Evolutionary conservation across 2,113 vertebrate species (phyloP).

Genomic region (Gymnogyps californianus): DNA sequence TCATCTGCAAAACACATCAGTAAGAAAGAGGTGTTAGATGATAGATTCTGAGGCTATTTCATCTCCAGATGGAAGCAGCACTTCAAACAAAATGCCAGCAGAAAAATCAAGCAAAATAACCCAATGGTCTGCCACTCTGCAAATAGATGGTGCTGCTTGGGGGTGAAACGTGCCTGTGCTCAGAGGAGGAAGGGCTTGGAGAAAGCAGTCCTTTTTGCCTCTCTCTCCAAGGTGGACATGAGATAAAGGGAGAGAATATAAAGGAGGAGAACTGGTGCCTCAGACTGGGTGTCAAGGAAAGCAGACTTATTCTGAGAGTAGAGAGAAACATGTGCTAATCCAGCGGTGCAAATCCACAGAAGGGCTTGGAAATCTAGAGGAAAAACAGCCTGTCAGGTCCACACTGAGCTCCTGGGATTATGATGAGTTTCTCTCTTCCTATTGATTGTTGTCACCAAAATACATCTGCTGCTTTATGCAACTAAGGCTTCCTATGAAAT

Average conservation of each 20-base stretch:
- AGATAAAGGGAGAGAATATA: background rate
- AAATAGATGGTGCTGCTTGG: background rate
- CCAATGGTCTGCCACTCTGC: background rate
- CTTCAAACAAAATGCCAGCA: background rate
- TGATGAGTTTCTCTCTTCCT: background rate
- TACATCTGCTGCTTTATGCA: slow-evolving; percentile 49
- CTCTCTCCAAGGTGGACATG: background rate
- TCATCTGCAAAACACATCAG: slow-evolving; percentile 14
- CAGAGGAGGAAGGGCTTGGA: background rate
- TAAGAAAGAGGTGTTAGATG: background rate
- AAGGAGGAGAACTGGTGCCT: background rate
- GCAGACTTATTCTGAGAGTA: background rate
- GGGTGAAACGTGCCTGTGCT: background rate
- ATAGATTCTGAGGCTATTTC: background rate
- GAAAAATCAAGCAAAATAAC: background rate
- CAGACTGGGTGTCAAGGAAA: background rate
- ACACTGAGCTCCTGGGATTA: background rate
- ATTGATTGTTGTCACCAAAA: slow-evolving; percentile 45
- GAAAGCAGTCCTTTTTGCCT: background rate
- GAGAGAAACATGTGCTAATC: background rate
- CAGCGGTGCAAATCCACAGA: background rate
- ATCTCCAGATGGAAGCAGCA: background rate
- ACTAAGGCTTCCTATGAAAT: slow-evolving; percentile 35
- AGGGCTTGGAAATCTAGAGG: background rate
- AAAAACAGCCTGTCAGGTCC: background rate